Evolutionary conservation across 37 sponge, comb jelly and placozoan genomes (phyloP).

Genomic region (Theonella swinhoei): DNA sequence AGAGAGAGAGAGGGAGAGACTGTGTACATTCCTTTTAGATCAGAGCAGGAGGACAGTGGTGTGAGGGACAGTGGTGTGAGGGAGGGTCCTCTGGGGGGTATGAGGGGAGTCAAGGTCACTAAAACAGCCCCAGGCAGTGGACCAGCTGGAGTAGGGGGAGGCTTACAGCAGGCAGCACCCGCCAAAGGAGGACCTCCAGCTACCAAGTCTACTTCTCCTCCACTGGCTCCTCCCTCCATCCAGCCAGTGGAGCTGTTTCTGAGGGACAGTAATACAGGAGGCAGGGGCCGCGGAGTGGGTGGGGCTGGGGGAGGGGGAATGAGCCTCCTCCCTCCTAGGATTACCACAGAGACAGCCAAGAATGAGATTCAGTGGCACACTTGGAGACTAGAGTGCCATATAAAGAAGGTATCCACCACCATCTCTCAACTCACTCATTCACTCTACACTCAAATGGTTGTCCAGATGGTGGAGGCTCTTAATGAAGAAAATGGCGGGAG

Average conservation of each 20-base stretch:
- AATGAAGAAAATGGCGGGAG: neutral
- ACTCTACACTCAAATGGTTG: no score
- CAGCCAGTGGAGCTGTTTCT: neutral
- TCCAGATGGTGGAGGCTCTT: neutral
- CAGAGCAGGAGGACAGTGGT: neutral
- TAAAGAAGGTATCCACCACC: neutral
- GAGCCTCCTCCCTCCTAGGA: neutral
- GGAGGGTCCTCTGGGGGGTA: neutral
- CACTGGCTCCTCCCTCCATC: neutral
- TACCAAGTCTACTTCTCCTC: no score
- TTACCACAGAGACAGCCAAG: neutral
- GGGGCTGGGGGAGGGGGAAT: no score
- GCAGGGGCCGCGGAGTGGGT: no score
- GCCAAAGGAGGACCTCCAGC: no score
- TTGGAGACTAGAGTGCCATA: neutral
- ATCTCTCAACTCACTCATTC: neutral
- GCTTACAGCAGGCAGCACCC: no score
- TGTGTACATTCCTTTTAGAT: no score
- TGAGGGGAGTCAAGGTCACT: neutral
- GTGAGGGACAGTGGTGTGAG: no score
- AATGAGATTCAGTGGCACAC: neutral
- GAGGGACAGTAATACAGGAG: neutral
- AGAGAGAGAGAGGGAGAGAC: neutral
- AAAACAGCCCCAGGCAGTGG: neutral
- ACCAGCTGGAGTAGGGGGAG: neutral